A percentile compares a stretch with the other conserved stretches of the same genome.
These are phyloP conservation scores for Tetragonula carbonaria DNA, from an alignment of 2,888 invertebrate species.

Conservation along the genomic window DNA sequence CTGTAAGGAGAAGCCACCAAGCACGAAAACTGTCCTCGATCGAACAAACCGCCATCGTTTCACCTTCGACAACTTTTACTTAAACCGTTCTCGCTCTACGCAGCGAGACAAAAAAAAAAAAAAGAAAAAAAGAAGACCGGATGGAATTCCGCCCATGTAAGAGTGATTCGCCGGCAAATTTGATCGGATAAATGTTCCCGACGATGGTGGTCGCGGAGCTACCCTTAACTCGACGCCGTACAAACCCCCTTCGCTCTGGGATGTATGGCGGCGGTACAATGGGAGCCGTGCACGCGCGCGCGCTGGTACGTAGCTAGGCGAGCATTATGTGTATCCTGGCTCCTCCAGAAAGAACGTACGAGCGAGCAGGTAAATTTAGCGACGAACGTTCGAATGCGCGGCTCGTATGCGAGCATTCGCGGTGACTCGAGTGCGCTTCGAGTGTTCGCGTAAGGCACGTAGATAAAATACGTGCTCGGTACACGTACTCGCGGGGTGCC, in stretches of 20 bases:
- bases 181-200: slow-evolving; percentile 63
- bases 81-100: background rate
- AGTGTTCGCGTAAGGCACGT: slow-evolving; percentile 75
- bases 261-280: slow-evolving; percentile 46
- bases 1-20: too few relatives aligned
- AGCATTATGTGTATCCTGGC: slow-evolving; percentile 67
- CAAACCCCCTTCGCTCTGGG: slow-evolving; percentile 22
- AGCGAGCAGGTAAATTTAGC: slow-evolving; percentile 61
- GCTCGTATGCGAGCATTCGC: slow-evolving; percentile 71
- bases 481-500: slow-evolving; percentile 58
- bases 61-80: background rate
- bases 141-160: slow-evolving; percentile 14
- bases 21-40: background rate
- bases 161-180: slow-evolving; percentile 53
- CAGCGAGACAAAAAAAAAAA: background rate
- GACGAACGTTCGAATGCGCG: slow-evolving; percentile 68
- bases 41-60: background rate
- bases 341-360: slow-evolving; percentile 63
- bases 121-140: background rate
- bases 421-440: slow-evolving; percentile 76
- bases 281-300: slow-evolving; percentile 14
- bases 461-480: slow-evolving; percentile 75
- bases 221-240: slow-evolving; percentile 57
- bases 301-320: slow-evolving; percentile 43
- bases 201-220: slow-evolving; percentile 51